Percentiles rank a stretch among this genome's conserved stretches.
These are phyloP conservation scores for Cuniculus paca DNA, from an alignment of 2,797 vertebrate genomes.

Conservation along the genomic window DNA sequence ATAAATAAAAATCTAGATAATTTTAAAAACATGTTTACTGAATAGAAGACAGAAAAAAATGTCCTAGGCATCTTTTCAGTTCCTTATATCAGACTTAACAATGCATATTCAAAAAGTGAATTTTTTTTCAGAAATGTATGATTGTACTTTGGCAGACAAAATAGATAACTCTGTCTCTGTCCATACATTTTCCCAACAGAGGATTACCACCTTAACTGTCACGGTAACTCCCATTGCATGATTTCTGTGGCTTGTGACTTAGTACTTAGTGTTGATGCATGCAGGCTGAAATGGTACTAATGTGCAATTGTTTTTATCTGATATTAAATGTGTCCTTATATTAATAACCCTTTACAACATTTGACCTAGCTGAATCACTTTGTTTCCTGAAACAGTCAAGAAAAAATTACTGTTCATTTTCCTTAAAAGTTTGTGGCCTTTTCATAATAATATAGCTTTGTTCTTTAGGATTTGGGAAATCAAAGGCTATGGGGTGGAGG, in stretches of 20 bases:
- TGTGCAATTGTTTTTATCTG: conserved; percentile 57
- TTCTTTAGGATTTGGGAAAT: conserved; percentile 36
- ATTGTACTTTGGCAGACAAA: conserved; percentile 74
- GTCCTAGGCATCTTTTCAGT: not conserved
- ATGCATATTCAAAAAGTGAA: conserved; percentile 55
- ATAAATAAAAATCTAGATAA: not conserved
- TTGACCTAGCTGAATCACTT: conserved; percentile 15
- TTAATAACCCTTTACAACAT: conserved; percentile 38
- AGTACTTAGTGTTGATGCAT: conserved; percentile 77
- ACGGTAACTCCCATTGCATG: conserved; percentile 95
- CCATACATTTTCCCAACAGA: conserved; percentile 93
- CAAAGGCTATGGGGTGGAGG: not conserved
- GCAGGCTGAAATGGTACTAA: conserved; percentile 62
- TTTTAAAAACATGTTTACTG: not conserved
- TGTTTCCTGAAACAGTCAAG: conserved; percentile 32
- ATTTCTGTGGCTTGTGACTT: conserved; percentile 86
- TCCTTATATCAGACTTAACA: not conserved
- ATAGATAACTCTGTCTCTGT: conserved; percentile 89
- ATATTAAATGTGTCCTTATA: not conserved
- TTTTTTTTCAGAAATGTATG: conserved; percentile 78
- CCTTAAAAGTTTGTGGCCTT: not conserved
- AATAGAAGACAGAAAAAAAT: conserved; percentile 8
- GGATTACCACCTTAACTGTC: conserved; percentile 99
- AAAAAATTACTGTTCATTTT: conserved; percentile 10
- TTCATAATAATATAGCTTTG: not conserved